Conservation (phyloP, 2,797 vertebrate species). For the Pempheris klunzingeri region DNA sequence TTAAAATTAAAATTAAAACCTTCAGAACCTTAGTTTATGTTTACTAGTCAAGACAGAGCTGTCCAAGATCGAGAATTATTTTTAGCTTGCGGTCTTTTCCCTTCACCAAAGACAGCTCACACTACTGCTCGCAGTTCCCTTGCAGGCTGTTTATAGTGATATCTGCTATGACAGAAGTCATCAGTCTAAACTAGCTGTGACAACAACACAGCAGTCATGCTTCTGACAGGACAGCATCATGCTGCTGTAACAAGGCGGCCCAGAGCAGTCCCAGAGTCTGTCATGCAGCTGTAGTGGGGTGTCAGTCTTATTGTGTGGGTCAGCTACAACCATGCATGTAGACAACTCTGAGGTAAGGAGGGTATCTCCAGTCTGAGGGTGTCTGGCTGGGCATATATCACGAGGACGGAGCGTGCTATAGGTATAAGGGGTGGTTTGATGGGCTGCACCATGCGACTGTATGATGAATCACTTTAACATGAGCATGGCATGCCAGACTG, state of each 20-base stretch:
- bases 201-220: constrained; percentile 40
- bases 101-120: neutral
- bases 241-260: constrained; percentile 39
- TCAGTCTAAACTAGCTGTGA: constrained; percentile 14
- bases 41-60: neutral
- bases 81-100: neutral
- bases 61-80: constrained; percentile 1
- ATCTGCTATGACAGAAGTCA: constrained; percentile 23
- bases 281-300: constrained; percentile 55
- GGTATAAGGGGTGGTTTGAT: constrained; percentile 16
- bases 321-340: constrained; percentile 61
- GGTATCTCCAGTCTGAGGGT: constrained; percentile 4
- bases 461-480: constrained; percentile 6
- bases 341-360: constrained; percentile 3
- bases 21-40: neutral
- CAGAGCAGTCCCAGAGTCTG: constrained; percentile 28
- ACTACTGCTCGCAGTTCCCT: constrained; percentile 14
- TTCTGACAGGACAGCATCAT: constrained; percentile 43
- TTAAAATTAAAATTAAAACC: neutral
- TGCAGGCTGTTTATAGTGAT: neutral
- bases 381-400: neutral
- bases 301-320: constrained; percentile 24
- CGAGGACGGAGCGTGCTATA: constrained; percentile 39
- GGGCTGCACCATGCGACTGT: constrained; percentile 49
- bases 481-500: constrained; percentile 37